Conservation (phyloP, 2,113 vertebrate species). For the Chiloscyllium plagiosum region DNA sequence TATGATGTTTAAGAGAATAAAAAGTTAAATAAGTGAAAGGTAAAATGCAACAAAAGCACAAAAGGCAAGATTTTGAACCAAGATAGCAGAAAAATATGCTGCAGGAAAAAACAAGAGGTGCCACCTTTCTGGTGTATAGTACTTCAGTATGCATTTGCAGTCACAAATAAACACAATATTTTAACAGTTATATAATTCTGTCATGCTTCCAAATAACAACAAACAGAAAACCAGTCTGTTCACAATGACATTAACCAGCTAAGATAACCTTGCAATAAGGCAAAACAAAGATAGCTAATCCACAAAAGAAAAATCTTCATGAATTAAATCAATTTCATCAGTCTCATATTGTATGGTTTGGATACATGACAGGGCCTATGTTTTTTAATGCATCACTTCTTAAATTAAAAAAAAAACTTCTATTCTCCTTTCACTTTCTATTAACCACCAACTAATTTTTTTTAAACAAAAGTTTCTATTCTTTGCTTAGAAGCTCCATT, state of each 20-base stretch:
- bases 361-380: neutral
- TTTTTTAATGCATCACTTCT: neutral
- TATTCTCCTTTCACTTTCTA: neutral
- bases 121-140: neutral
- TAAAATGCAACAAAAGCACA: neutral
- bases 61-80: neutral
- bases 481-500: constrained; percentile 5
- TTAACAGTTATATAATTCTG: neutral
- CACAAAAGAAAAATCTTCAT: neutral
- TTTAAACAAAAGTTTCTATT: neutral
- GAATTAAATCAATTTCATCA: neutral
- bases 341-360: neutral
- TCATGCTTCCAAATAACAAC: neutral
- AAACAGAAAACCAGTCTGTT: neutral
- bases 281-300: neutral
- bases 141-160: neutral
- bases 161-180: neutral
- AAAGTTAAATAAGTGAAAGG: neutral
- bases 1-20: neutral
- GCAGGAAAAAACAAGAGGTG: neutral
- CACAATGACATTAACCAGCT: neutral
- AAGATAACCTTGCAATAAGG: neutral
- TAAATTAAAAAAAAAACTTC: neutral
- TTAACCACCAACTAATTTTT: neutral
- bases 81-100: neutral